Evolutionary conservation across 2,113 vertebrate genomes (phyloP).

Genomic region (Electrona antarctica): DNA sequence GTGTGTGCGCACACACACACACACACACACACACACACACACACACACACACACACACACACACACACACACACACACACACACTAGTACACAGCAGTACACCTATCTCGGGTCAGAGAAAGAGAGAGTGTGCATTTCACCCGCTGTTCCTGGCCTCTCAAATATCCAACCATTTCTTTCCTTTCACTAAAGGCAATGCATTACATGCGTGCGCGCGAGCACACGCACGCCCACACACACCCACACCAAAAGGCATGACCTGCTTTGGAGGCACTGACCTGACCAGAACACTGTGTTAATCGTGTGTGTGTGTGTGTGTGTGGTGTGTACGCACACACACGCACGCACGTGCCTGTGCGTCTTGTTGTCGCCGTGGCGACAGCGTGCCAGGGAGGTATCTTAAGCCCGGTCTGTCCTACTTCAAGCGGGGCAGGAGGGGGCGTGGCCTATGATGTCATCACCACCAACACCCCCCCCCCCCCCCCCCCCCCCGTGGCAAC

Average conservation of each 20-base stretch:
- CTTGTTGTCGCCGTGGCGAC: constrained; percentile 62
- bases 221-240: constrained; percentile 26
- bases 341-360: constrained; percentile 2
- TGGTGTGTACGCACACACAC: constrained; percentile 1
- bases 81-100: background rate
- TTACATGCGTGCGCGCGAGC: background rate
- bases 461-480: background rate
- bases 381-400: constrained; percentile 49
- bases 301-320: constrained; percentile 7
- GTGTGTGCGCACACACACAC: background rate
- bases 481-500: background rate
- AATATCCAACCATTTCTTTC: constrained; percentile 51
- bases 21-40: background rate
- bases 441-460: constrained; percentile 53
- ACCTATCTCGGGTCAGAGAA: background rate
- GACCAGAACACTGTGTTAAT: constrained; percentile 2
- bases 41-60: constrained; percentile 14
- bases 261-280: constrained; percentile 49
- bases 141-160: constrained; percentile 46
- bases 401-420: constrained; percentile 70
- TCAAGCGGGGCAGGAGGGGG: constrained; percentile 60
- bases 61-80: constrained; percentile 2
- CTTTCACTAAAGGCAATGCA: constrained; percentile 56
- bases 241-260: constrained; percentile 42
- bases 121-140: constrained; percentile 49